phyloP scores from a whole-genome alignment of 2,797 vertebrate genomes.

The Astyanax mexicanus region DNA sequence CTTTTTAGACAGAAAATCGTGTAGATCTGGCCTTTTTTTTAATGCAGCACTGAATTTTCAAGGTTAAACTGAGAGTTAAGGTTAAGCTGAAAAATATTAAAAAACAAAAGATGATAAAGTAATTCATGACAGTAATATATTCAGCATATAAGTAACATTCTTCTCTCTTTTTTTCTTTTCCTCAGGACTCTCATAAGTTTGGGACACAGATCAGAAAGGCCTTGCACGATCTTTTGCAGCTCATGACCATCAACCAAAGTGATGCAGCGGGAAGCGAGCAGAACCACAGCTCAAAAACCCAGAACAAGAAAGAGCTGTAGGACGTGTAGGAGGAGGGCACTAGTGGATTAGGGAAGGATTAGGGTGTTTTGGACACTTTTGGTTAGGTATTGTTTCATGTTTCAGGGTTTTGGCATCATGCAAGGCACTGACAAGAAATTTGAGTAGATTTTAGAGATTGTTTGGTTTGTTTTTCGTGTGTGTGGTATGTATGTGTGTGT shows the following conservation, averaged over 20 bases:
- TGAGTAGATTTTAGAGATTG: background rate
- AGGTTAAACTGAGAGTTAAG: too few species aligned
- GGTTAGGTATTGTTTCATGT: background rate
- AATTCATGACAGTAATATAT: too few species aligned
- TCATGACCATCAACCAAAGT: conserved; percentile 73
- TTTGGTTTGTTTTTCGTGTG: background rate
- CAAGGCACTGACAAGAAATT: background rate
- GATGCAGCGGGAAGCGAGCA: conserved; percentile 59
- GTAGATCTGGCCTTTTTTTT: too few species aligned
- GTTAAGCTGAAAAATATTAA: too few species aligned
- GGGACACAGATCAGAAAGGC: conserved; percentile 80
- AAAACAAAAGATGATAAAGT: too few species aligned
- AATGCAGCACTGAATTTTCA: too few species aligned
- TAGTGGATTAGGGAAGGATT: too few species aligned
- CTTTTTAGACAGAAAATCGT: too few species aligned
- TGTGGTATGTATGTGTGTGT: background rate
- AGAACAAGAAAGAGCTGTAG: conserved; percentile 78
- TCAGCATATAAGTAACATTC: background rate
- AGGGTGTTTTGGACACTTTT: background rate
- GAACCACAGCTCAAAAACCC: conserved; percentile 43
- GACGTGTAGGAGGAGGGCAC: background rate
- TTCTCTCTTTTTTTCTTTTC: background rate
- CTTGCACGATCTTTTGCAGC: conserved; percentile 78
- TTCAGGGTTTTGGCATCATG: background rate
- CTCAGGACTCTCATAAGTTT: conserved; percentile 83